Evolutionary conservation across 2,888 invertebrate species (phyloP).

Genomic region (Conistra vaccinii): DNA sequence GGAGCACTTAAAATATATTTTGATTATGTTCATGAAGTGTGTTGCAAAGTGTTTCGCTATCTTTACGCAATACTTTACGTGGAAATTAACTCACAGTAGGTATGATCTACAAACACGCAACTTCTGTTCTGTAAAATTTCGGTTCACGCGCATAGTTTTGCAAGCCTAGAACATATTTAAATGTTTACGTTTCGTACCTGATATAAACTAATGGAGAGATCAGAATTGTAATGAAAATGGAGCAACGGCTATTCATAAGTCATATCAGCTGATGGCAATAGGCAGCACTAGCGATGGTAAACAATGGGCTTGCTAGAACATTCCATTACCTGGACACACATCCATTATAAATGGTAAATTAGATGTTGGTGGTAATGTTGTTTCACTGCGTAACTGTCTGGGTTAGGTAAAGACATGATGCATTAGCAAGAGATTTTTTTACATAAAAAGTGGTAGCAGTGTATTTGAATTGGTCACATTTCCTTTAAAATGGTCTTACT

Average conservation of each 20-base stretch:
- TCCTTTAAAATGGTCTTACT: neutral
- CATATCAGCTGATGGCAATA: slow-evolving; percentile 24
- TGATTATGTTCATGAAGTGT: slow-evolving; percentile 20
- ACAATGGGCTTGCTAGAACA: slow-evolving; percentile 29
- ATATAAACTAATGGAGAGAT: slow-evolving; percentile 24
- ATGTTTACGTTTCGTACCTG: slow-evolving; percentile 33
- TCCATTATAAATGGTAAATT: slow-evolving; percentile 26
- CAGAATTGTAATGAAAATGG: slow-evolving; percentile 26
- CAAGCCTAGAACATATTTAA: slow-evolving; percentile 36
- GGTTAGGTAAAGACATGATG: slow-evolving; percentile 12
- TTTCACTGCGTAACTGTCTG: neutral
- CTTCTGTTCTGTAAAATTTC: slow-evolving; percentile 48
- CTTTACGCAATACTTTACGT: slow-evolving; percentile 43
- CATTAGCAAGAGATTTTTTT: neutral
- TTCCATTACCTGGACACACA: slow-evolving; percentile 42
- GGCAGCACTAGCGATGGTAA: slow-evolving; percentile 10
- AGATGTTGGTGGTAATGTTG: slow-evolving; percentile 8
- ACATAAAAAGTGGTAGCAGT: neutral
- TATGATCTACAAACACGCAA: slow-evolving; percentile 41
- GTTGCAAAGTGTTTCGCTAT: slow-evolving; percentile 28
- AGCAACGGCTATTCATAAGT: slow-evolving; percentile 26
- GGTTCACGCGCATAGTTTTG: slow-evolving; percentile 33
- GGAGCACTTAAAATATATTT: slow-evolving; percentile 17
- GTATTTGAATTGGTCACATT: neutral
- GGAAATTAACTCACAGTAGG: slow-evolving; percentile 26